These are phyloP conservation scores for Natrix natrix DNA, from an alignment of 2,797 vertebrate genomes.

Conservation along the genomic window DNA sequence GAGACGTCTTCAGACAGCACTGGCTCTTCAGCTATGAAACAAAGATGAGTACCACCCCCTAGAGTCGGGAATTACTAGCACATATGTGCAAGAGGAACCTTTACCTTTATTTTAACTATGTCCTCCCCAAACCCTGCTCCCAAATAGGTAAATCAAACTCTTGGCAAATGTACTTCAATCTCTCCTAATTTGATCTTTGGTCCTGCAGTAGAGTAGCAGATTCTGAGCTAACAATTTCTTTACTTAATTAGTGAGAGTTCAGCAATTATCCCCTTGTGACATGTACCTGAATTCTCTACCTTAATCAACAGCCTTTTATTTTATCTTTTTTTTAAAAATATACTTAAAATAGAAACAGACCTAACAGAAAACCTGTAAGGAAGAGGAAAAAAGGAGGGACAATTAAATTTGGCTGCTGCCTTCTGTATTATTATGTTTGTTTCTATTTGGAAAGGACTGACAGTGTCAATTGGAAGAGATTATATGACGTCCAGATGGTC, in stretches of 20 bases:
- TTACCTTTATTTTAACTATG: no score
- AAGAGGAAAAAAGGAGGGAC: not conserved
- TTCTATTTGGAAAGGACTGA: constrained; percentile 39
- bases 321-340: not conserved
- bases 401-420: constrained; percentile 9
- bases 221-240: not conserved
- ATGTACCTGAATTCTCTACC: not conserved
- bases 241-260: not conserved
- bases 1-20: no score
- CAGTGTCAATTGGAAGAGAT: constrained; percentile 45
- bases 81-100: no score
- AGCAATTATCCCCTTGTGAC: not conserved
- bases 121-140: not conserved
- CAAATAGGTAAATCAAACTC: not conserved
- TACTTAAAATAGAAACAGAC: not conserved
- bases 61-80: no score
- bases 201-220: not conserved
- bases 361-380: constrained; percentile 22
- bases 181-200: not conserved
- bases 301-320: constrained; percentile 25
- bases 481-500: constrained; percentile 52
- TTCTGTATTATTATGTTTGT: not conserved
- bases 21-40: no score
- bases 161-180: not conserved
- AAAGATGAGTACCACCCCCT: no score